phyloP scores from a whole-genome alignment of 1,140 invertebrate genomes.

The Copidosoma floridanum region DNA sequence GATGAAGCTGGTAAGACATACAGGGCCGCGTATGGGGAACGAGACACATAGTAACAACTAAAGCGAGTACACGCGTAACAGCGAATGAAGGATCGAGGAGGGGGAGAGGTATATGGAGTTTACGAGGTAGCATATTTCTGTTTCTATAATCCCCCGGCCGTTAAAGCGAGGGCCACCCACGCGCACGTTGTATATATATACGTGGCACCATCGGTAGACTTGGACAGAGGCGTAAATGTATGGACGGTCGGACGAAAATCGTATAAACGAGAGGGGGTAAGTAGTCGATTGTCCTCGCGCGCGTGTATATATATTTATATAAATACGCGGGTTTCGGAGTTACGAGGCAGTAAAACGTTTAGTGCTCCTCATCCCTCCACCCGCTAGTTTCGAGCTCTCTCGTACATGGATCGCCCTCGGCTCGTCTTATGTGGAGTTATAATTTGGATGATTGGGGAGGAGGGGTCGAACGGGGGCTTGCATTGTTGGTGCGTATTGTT shows the following conservation, averaged over 20 bases:
- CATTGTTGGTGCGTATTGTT: too few species aligned
- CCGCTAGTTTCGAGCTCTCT: slow-evolving; percentile 9
- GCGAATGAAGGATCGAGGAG: slow-evolving; percentile 15
- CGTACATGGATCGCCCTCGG: slow-evolving; percentile 24
- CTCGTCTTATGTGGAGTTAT: slow-evolving; percentile 45
- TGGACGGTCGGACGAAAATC: too few species aligned
- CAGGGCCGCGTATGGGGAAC: too few species aligned
- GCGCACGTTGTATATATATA: too few species aligned
- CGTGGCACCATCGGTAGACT: too few species aligned
- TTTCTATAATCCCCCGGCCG: slow-evolving; percentile 43
- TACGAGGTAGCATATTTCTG: slow-evolving; percentile 58
- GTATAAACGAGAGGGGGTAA: too few species aligned
- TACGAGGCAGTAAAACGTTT: slow-evolving; percentile 56
- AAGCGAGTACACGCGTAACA: slow-evolving; percentile 13
- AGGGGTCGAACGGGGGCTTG: slow-evolving; percentile 42
- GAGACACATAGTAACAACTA: not conserved
- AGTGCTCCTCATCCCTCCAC: slow-evolving; percentile 23
- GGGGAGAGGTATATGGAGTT: slow-evolving; percentile 28
- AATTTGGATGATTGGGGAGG: slow-evolving; percentile 57
- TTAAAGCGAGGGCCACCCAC: too few species aligned
- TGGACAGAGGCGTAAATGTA: too few species aligned
- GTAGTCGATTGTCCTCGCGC: too few species aligned
- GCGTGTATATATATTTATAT: too few species aligned
- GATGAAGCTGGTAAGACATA: too few species aligned
- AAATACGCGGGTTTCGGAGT: too few species aligned